Conservation (phyloP, 2,888 invertebrate genomes). For the Eustalomyia histrio region DNA sequence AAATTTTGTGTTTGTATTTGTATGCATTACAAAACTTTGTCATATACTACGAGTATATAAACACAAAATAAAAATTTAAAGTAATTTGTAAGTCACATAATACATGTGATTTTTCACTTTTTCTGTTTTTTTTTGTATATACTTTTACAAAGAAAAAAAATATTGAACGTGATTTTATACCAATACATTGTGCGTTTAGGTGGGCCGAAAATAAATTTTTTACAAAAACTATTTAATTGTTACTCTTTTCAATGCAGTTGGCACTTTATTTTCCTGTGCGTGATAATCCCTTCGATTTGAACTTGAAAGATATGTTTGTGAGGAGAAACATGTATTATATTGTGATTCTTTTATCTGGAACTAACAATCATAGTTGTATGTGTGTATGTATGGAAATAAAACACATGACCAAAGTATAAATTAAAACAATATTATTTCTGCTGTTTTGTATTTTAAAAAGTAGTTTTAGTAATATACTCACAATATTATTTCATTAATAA, state of each 20-base stretch:
- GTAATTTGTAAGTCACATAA: slow-evolving; percentile 55
- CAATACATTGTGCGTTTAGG: not conserved
- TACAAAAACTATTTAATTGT: too few relatives aligned
- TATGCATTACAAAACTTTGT: slow-evolving; percentile 3
- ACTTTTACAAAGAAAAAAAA: slow-evolving; percentile 4
- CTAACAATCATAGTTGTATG: not conserved
- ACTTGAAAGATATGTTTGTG: too few relatives aligned
- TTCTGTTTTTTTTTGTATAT: slow-evolving; percentile 12
- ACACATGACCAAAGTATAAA: not conserved
- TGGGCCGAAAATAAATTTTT: too few relatives aligned
- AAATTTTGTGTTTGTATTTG: too few relatives aligned
- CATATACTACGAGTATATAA: slow-evolving; percentile 9
- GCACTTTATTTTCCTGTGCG: too few relatives aligned
- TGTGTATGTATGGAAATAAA: not conserved
- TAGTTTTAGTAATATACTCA: too few relatives aligned
- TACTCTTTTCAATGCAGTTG: too few relatives aligned
- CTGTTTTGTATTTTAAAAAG: too few relatives aligned
- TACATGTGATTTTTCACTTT: slow-evolving; percentile 41
- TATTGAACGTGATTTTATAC: slow-evolving; percentile 39
- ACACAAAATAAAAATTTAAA: slow-evolving; percentile 43
- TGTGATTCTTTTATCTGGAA: too few relatives aligned
- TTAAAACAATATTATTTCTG: slow-evolving; percentile 16
- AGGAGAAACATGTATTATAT: too few relatives aligned
- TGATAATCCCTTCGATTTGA: too few relatives aligned
- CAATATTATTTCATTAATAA: too few relatives aligned